A percentile compares a stretch with the other conserved stretches of the same genome.
These are phyloP conservation scores for Zaprionus nigranus DNA, from an alignment of 1,140 invertebrate genomes.

Conservation along the genomic window DNA sequence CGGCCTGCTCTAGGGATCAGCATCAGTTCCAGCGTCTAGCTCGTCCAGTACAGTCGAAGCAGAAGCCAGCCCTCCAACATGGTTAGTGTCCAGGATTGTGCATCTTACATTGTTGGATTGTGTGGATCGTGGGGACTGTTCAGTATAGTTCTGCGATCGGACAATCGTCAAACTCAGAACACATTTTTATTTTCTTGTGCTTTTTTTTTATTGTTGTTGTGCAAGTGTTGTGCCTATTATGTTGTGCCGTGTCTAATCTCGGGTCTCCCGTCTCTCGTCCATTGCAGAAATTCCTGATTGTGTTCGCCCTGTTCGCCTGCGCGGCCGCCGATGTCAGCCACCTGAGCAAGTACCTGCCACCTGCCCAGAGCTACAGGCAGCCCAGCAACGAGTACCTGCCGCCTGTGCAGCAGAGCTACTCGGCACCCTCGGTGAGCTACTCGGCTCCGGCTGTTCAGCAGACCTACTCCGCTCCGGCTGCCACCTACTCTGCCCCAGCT, in stretches of 20 bases:
- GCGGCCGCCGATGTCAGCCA: constrained; percentile 81
- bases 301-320: constrained; percentile 76
- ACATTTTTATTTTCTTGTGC: constrained; percentile 1
- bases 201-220: constrained; percentile 25
- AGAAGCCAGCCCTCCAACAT: constrained; percentile 53
- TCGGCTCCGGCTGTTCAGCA: constrained; percentile 32
- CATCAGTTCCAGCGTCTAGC: constrained; percentile 82
- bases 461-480: constrained; percentile 24
- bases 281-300: constrained; percentile 81
- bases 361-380: constrained; percentile 48
- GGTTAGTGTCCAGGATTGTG: constrained; percentile 57
- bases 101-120: background rate
- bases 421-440: constrained; percentile 36
- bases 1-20: constrained; percentile 71
- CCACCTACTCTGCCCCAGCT: constrained; percentile 21
- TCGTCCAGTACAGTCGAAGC: constrained; percentile 71
- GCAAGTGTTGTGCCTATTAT: constrained; percentile 19
- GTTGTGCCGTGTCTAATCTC: constrained; percentile 21
- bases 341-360: constrained; percentile 68
- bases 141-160: background rate
- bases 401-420: constrained; percentile 49
- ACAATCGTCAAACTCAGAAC: background rate
- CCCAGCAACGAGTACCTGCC: constrained; percentile 75
- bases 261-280: constrained; percentile 17
- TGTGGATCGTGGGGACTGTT: background rate